Evolutionary conservation across 2,113 vertebrate genomes (phyloP), one percentile per base, ranked within the genome.

Genomic region (Xyliphius kryptos): DNA sequence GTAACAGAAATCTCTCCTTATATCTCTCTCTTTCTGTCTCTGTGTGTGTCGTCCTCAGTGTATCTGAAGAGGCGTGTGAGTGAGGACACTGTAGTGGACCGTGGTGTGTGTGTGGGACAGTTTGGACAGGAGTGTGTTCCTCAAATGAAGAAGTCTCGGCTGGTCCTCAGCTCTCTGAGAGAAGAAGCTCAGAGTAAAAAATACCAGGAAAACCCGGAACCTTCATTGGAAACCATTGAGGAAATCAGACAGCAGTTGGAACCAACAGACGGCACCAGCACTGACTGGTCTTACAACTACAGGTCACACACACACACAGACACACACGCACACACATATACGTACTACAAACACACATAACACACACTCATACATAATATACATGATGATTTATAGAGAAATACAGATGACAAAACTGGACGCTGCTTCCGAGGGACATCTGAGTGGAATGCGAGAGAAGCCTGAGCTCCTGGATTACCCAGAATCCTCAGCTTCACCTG

Each of bases 271-370:
- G 97, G 95, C 85, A 99, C 96, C 0, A 95, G 98, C 78, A 96
- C 96, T 86, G 98, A 98, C 85, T 99, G 96, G 96, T 99, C 98
- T 82, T 95, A 99, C 79, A 99, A 99, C 80, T 97, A 99, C 89
- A 94, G 96, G 96, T 98, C n/a, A 91, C n/a, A n/a, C n/a, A n/a
- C n/a, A n/a, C n/a, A n/a, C n/a, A n/a, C n/a, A n/a, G n/a, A n/a
- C n/a, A n/a, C n/a, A n/a, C n/a, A n/a, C n/a, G n/a, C n/a, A n/a
- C n/a, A n/a, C n/a, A n/a, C n/a, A n/a, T n/a, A n/a, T n/a, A n/a
- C n/a, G n/a, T n/a, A n/a, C n/a, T n/a, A n/a, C n/a, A n/a, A n/a
- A n/a, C n/a, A n/a, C n/a, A n/a, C n/a, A n/a, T n/a, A n/a, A n/a
- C n/a, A n/a, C n/a, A n/a, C n/a, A n/a, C n/a, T n/a, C n/a, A n/a